Percentiles rank a stretch among this genome's conserved stretches.
These are phyloP conservation scores for Epistrophe grossulariae DNA, from an alignment of 2,888 invertebrate genomes.

Conservation along the genomic window DNA sequence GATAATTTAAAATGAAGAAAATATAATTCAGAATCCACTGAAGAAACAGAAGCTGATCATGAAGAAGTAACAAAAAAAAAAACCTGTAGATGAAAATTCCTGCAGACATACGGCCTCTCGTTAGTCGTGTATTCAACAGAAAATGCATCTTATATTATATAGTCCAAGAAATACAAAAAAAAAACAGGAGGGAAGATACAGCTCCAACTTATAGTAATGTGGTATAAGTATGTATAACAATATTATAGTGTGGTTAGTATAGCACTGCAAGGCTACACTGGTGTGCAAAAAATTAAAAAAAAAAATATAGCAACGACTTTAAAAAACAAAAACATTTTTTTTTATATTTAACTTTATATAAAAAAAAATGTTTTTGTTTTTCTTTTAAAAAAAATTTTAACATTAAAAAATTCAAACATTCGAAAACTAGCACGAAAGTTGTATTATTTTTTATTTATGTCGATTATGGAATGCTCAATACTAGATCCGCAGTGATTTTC, in stretches of 20 bases:
- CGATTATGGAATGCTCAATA: too few species aligned
- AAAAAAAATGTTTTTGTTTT: too few species aligned
- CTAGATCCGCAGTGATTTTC: too few species aligned
- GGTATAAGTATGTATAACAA: not conserved
- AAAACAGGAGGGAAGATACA: not conserved
- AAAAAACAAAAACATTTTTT: too few species aligned
- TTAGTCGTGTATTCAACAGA: slow-evolving; percentile 53
- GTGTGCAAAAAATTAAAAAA: too few species aligned
- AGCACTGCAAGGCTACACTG: not conserved
- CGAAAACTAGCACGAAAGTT: too few species aligned
- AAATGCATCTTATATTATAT: slow-evolving; percentile 39
- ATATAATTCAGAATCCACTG: slow-evolving; percentile 25
- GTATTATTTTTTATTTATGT: too few species aligned
- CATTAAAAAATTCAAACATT: too few species aligned
- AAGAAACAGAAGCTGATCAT: slow-evolving; percentile 41
- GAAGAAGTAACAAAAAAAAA: slow-evolving; percentile 39
- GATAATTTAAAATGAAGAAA: not conserved
- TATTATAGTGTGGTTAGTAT: not conserved
- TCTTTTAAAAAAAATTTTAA: too few species aligned
- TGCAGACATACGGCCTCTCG: slow-evolving; percentile 36
- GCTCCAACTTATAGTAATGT: not conserved
- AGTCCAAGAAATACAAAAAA: not conserved
- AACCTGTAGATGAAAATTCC: slow-evolving; percentile 20
- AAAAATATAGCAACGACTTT: too few species aligned
- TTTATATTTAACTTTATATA: too few species aligned